Percentiles rank a stretch among this genome's conserved stretches.
These are phyloP conservation scores for Oncorhynchus masou DNA, from an alignment of 2,113 vertebrate species.

Conservation along the genomic window DNA sequence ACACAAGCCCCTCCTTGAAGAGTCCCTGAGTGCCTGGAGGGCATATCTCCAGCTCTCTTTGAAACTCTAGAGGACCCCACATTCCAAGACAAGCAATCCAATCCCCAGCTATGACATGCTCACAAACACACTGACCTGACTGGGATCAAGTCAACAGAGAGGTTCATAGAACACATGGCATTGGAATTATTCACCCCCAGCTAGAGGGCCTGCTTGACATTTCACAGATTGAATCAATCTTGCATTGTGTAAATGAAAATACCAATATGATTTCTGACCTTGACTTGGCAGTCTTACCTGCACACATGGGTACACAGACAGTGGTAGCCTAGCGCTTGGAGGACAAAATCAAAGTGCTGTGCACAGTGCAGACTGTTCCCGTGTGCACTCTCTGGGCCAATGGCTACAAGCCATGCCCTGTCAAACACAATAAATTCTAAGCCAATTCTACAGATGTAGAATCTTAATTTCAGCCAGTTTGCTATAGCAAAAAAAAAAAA, in stretches of 20 bases:
- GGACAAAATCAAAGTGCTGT: no score
- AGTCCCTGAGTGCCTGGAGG: slow-evolving; percentile 12
- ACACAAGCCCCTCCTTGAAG: neutral
- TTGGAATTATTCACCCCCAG: neutral
- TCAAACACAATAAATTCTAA: neutral
- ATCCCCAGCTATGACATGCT: neutral
- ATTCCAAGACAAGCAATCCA: neutral
- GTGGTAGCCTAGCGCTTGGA: no score
- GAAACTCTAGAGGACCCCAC: slow-evolving; percentile 25
- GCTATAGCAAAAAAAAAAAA: no score
- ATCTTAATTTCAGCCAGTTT: no score
- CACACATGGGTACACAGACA: neutral
- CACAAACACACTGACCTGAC: slow-evolving; percentile 2
- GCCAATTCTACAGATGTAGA: neutral
- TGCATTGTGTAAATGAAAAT: neutral
- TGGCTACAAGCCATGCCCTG: neutral
- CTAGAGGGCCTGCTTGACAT: neutral
- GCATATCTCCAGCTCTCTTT: slow-evolving; percentile 24
- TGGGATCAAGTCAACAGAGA: neutral
- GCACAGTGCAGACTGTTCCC: neutral
- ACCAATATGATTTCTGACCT: neutral
- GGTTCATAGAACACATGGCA: neutral
- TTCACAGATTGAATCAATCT: neutral
- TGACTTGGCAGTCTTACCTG: neutral
- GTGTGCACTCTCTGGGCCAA: neutral